Evolutionary conservation across 2,797 vertebrate genomes (phyloP).

Genomic region (Natrix natrix): DNA sequence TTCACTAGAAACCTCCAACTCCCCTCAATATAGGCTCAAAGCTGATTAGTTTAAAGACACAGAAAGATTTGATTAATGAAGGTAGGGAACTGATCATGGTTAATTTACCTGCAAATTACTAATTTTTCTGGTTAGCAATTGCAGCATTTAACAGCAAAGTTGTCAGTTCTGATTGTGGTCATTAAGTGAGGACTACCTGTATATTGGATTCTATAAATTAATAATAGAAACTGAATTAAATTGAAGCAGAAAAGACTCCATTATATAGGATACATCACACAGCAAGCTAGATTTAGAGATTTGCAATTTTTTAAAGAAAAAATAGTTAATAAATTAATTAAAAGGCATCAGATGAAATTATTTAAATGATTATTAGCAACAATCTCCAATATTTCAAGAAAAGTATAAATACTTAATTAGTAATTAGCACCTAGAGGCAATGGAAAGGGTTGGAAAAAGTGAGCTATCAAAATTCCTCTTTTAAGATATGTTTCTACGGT

Average conservation of each 20-base stretch:
- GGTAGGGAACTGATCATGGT: not conserved
- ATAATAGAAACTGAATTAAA: not conserved
- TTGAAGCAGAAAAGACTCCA: not conserved
- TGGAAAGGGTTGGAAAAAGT: not conserved
- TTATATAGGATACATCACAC: not conserved
- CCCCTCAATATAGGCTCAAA: not conserved
- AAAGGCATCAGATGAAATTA: not conserved
- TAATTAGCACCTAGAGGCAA: not conserved
- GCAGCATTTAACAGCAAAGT: not conserved
- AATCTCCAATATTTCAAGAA: not conserved
- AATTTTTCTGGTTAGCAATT: not conserved
- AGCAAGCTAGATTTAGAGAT: not conserved
- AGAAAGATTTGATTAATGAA: not conserved
- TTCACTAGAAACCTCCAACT: not conserved
- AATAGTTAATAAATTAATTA: not conserved
- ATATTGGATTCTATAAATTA: not conserved
- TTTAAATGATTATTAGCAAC: not conserved
- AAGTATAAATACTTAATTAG: not conserved
- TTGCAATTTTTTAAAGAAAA: not conserved
- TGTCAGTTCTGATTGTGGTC: not conserved
- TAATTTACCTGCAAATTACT: not conserved
- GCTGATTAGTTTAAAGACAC: not conserved
- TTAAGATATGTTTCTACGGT: not conserved
- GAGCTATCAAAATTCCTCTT: not conserved
- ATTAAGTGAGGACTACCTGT: not conserved